phyloP scores from a whole-genome alignment of 2,888 invertebrate genomes.

The Perizoma flavofasciatum region DNA sequence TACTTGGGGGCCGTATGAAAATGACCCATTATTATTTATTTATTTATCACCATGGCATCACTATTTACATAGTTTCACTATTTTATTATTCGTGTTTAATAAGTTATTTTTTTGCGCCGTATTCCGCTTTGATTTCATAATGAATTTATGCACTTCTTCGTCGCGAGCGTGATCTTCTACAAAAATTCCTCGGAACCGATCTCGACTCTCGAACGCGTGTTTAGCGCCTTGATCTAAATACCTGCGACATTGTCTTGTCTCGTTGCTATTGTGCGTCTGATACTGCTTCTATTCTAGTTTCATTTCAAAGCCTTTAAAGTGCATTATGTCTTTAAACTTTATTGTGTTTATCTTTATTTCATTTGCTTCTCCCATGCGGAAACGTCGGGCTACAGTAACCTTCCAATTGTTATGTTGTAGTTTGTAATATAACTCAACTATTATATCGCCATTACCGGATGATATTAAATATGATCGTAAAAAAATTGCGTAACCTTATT shows the following conservation, averaged over 20 bases:
- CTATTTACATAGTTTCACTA: constrained; percentile 34
- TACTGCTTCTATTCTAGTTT: constrained; percentile 55
- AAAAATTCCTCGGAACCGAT: constrained; percentile 77
- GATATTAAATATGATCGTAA: constrained; percentile 23
- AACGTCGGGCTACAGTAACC: constrained; percentile 4
- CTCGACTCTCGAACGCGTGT: constrained; percentile 78
- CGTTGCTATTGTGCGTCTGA: constrained; percentile 64
- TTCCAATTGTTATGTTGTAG: constrained; percentile 10
- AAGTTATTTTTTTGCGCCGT: constrained; percentile 40
- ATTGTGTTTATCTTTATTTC: constrained; percentile 7
- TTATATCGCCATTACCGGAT: constrained; percentile 17
- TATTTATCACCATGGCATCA: no score
- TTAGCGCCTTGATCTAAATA: constrained; percentile 84
- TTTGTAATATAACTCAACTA: constrained; percentile 3
- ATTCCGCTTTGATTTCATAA: constrained; percentile 62
- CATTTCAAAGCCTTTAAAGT: constrained; percentile 39
- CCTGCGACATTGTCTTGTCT: constrained; percentile 79
- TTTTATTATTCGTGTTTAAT: constrained; percentile 38
- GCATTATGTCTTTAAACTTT: constrained; percentile 14
- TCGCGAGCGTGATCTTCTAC: constrained; percentile 72
- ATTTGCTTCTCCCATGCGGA: constrained; percentile 2
- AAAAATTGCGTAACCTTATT: constrained; percentile 29
- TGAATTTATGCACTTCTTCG: constrained; percentile 65
- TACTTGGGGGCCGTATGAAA: no score
- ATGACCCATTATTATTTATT: no score